phyloP scores from a whole-genome alignment of 1,140 invertebrate species.

The Papilio machaon region DNA sequence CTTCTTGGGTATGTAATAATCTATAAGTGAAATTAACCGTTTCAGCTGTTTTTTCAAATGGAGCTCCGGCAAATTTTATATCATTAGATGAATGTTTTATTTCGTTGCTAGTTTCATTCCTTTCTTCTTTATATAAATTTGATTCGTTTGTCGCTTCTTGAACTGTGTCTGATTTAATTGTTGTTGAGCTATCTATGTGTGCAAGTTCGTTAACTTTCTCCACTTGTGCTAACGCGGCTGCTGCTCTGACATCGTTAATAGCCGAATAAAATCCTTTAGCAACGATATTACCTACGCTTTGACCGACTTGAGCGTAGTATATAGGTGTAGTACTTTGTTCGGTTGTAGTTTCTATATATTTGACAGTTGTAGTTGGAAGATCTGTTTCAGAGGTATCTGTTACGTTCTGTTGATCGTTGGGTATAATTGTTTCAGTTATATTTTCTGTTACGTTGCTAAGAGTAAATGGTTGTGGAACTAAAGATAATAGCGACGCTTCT shows the following conservation, averaged over 20 bases:
- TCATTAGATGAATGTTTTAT: slow-evolving; percentile 46
- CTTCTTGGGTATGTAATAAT: slow-evolving; percentile 61
- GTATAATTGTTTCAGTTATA: slow-evolving; percentile 49
- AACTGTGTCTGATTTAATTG: slow-evolving; percentile 51
- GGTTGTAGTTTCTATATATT: slow-evolving; percentile 56
- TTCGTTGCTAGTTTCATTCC: slow-evolving; percentile 46
- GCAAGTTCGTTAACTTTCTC: slow-evolving; percentile 49
- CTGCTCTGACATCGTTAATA: slow-evolving; percentile 68
- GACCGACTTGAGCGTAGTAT: slow-evolving; percentile 69
- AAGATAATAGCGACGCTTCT: slow-evolving; percentile 57
- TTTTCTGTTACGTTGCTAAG: slow-evolving; percentile 62
- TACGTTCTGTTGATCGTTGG: slow-evolving; percentile 54
- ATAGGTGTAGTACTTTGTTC: slow-evolving; percentile 65
- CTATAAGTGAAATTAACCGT: slow-evolving; percentile 72
- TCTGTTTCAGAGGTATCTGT: slow-evolving; percentile 57
- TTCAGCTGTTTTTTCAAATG: slow-evolving; percentile 66
- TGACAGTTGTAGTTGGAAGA: slow-evolving; percentile 55
- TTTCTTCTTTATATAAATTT: slow-evolving; percentile 61
- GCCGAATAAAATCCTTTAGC: slow-evolving; percentile 72
- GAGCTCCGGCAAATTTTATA: slow-evolving; percentile 57
- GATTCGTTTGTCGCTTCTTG: slow-evolving; percentile 57
- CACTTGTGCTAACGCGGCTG: slow-evolving; percentile 57
- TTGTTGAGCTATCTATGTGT: slow-evolving; percentile 48
- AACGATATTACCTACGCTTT: slow-evolving; percentile 61
- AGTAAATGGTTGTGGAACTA: slow-evolving; percentile 63